Percentiles rank a stretch among this genome's conserved stretches.
These are phyloP conservation scores for Choreutis nemorana DNA, from an alignment of 2,888 invertebrate genomes.

Conservation along the genomic window DNA sequence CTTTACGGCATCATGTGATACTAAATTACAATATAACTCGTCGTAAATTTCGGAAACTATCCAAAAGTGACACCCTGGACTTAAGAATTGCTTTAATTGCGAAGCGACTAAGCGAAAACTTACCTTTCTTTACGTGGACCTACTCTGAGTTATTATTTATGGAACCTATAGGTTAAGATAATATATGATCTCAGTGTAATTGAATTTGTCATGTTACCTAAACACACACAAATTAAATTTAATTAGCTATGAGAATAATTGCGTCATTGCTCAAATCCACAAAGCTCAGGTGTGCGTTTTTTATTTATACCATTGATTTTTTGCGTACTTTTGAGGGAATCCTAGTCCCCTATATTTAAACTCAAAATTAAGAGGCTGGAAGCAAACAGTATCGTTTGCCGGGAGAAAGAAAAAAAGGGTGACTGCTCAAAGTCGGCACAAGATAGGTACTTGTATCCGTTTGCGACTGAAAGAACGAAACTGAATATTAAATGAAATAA, in stretches of 20 bases:
- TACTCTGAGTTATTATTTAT: too few species aligned
- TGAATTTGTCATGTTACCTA: too few species aligned
- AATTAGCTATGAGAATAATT: too few species aligned
- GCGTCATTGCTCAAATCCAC: too few species aligned
- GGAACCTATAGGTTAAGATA: too few species aligned
- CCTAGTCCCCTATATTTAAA: constrained; percentile 58
- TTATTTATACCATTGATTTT: constrained; percentile 37
- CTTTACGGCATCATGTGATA: constrained; percentile 50
- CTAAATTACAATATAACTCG: constrained; percentile 66
- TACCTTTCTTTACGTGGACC: too few species aligned
- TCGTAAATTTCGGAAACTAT: constrained; percentile 62
- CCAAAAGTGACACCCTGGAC: constrained; percentile 39
- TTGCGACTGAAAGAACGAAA: constrained; percentile 54
- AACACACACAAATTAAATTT: too few species aligned
- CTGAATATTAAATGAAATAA: constrained; percentile 69
- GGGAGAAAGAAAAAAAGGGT: constrained; percentile 52
- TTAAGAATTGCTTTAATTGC: constrained; percentile 24
- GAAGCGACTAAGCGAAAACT: constrained; percentile 6
- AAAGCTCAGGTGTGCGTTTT: constrained; percentile 31
- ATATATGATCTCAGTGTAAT: too few species aligned
- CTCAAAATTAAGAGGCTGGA: constrained; percentile 54
- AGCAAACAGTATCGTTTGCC: constrained; percentile 53
- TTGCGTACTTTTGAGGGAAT: constrained; percentile 42
- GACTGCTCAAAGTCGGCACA: constrained; percentile 44
- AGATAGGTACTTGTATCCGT: constrained; percentile 43